Evolutionary conservation across 2,113 vertebrate species (phyloP), one percentile per base, ranked within the genome.

Genomic region (Collichthys lucidus): DNA sequence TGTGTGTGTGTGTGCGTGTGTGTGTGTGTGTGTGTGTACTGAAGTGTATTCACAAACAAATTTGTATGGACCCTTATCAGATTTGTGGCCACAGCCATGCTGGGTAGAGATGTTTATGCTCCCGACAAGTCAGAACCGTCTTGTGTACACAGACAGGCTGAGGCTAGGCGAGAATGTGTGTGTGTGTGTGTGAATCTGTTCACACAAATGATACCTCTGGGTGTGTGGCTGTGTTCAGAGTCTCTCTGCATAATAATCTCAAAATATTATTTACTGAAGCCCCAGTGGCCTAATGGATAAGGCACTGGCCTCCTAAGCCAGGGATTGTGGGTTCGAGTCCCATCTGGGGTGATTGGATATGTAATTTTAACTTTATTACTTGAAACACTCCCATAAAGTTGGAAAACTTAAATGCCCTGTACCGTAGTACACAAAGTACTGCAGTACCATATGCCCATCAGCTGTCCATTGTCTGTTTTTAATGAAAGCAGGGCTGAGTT

Each of bases 241-340:
- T n/a, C n/a, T n/a, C n/a, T n/a, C n/a, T n/a, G n/a, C n/a, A n/a
- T n/a, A n/a, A n/a, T n/a, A n/a, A n/a, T n/a, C n/a, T n/a, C n/a
- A n/a, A n/a, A n/a, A n/a, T n/a, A n/a, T n/a, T n/a, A n/a, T n/a
- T n/a, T n/a, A n/a, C n/a, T n/a, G n/a, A n/a, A n/a, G n/a, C n/a
- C n/a, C n/a, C n/a, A 91, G 85, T 90, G 88, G 85, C 90, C 88
- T 92, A 90, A 91, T 87, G 88, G 89, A 92, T 91, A 90, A 92
- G 89, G 88, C 88, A 91, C 89, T 89, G 85, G 81, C 80, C 85
- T 87, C 73, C 35, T 40, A 40, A 40, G 35, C 35, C 35, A 40
- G 35, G 35, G 35, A 40, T 40, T 40, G 35, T 40, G 35, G 35
- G 35, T 40, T 40, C 35, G 7, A 40, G 35, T 40, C 35, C 35